Evolutionary conservation across 2,888 invertebrate species (phyloP), one percentile per base, ranked within the genome.

Genomic region (Cerceris ruficornis): DNA sequence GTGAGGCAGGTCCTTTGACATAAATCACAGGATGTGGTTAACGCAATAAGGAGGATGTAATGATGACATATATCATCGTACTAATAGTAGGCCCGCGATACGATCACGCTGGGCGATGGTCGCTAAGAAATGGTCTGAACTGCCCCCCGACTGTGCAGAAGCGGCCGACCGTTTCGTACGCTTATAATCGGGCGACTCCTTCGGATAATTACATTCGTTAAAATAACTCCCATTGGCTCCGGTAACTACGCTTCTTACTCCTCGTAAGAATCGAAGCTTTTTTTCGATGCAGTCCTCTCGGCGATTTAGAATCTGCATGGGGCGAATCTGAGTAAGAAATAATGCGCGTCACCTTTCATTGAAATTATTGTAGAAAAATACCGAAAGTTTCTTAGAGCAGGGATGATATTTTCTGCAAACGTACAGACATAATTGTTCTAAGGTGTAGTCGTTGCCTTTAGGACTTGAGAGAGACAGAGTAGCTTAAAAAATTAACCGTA

Each of bases 171-270:
- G 72, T 84, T 84, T 84, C 82, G 80, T 78, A 66, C 82, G 65
- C 59, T 84, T 75, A 82, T 81, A 82, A 84, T 84, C 84, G 75
- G 50, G 7, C 69, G 61, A 75, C 66, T 75, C 59, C 46, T 49
- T 62, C 70, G 81, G 84, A 86, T 90, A 89, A 89, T 89, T 88
- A 87, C 84, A 85, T 88, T 89, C 88, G 88, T 88, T 89, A 87
- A 89, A 89, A 87, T 85, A 87, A 86, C 84, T 84, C 62, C 46
- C 17, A n/a, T 17, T 17, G 59, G 28, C 62, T 66, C 43, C 61
- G 66, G n/a, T 55, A 62, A 62, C 67, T 69, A 66, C n/a, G 49
- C 76, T 49, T 43, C 69, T 66, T 59, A 52, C 76, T 65, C 69
- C 72, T 75, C 64, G 66, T 42, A 43, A 49, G 55, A 46, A 17